phyloP scores from a whole-genome alignment of 2,113 vertebrate genomes.

The Lutjanus erythropterus region DNA sequence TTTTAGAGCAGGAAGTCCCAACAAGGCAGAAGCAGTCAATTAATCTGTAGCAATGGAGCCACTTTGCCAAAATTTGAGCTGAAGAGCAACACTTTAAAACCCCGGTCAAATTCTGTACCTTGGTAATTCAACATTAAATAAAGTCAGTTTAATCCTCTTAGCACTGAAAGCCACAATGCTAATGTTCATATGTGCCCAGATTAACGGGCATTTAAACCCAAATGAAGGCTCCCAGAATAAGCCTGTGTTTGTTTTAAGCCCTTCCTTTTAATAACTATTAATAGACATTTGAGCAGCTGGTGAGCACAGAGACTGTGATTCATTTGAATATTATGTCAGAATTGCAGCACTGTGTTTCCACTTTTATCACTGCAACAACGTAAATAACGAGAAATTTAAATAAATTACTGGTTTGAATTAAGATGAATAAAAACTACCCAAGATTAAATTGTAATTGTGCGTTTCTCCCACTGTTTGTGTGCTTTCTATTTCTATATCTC shows the following conservation, averaged over 20 bases:
- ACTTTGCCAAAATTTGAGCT: background rate
- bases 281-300: conserved; percentile 68
- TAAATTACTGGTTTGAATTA: background rate
- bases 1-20: too few relatives aligned
- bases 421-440: background rate
- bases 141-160: conserved; percentile 50
- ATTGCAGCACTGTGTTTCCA: conserved; percentile 11
- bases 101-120: background rate
- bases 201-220: conserved; percentile 66
- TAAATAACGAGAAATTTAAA: conserved; percentile 6
- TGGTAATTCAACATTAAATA: conserved; percentile 16
- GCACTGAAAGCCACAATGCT: conserved; percentile 44
- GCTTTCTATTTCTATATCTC: background rate
- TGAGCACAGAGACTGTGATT: conserved; percentile 47
- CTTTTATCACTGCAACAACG: background rate
- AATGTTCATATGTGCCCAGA: conserved; percentile 65
- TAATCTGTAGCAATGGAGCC: background rate
- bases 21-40: background rate
- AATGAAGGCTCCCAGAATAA: conserved; percentile 59
- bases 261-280: conserved; percentile 58
- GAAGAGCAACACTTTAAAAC: background rate
- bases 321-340: conserved; percentile 35
- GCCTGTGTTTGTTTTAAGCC: conserved; percentile 52
- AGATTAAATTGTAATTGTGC: background rate
- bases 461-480: background rate